phyloP scores from a whole-genome alignment of 2,888 invertebrate genomes.

The Chaetogeoica ovagalla region DNA sequence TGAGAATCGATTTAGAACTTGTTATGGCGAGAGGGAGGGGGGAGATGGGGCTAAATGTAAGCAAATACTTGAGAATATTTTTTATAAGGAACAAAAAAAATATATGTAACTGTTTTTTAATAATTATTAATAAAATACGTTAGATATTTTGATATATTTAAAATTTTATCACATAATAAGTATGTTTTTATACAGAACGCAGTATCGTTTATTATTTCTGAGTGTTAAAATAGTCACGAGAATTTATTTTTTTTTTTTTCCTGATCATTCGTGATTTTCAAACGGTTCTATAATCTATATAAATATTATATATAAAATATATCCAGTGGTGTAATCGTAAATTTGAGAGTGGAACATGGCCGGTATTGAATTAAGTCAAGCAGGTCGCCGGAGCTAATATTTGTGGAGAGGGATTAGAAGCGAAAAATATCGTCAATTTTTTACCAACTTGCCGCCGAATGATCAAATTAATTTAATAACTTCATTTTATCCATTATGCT shows the following conservation, averaged over 20 bases:
- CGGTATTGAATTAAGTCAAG: too few species aligned
- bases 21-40: not conserved
- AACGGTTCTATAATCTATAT: too few species aligned
- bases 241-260: conserved; percentile 4
- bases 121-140: conserved; percentile 25
- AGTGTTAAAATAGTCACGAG: not conserved
- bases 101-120: conserved; percentile 24
- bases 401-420: too few species aligned
- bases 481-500: too few species aligned
- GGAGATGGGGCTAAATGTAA: not conserved
- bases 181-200: not conserved
- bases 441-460: too few species aligned
- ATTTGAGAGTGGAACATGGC: too few species aligned
- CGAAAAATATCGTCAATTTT: too few species aligned
- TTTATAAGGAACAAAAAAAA: not conserved
- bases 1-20: conserved; percentile 23
- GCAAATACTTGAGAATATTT: conserved; percentile 13
- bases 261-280: not conserved
- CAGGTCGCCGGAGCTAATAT: too few species aligned
- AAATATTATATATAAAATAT: too few species aligned
- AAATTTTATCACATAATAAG: conserved; percentile 36
- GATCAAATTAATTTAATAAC: too few species aligned
- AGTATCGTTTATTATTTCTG: not conserved
- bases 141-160: conserved; percentile 24
- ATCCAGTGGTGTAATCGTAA: too few species aligned